phyloP scores from a whole-genome alignment of 2,888 invertebrate species.

The Nomada flava region DNA sequence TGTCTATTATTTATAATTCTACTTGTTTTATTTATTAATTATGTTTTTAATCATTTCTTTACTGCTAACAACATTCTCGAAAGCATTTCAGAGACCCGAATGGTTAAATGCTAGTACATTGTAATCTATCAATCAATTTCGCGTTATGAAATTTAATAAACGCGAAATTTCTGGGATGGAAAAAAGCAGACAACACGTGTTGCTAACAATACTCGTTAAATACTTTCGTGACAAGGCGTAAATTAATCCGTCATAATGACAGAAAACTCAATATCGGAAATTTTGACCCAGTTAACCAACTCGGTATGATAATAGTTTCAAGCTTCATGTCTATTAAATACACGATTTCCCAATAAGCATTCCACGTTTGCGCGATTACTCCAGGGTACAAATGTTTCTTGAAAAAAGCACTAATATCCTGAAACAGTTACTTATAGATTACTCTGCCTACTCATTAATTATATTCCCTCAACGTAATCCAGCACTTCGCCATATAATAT shows the following conservation, averaged over 20 bases:
- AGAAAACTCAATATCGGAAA: constrained; percentile 56
- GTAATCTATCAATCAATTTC: background rate
- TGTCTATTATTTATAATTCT: too few relatives aligned
- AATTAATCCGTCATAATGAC: constrained; percentile 41
- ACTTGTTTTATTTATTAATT: too few relatives aligned
- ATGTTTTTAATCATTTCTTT: background rate
- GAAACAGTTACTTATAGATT: background rate
- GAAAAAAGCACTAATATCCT: background rate
- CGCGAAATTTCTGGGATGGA: background rate
- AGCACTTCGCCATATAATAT: too few relatives aligned
- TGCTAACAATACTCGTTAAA: constrained; percentile 13
- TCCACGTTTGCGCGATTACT: background rate
- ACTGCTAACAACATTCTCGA: too few relatives aligned
- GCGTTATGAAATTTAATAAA: background rate
- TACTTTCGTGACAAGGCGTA: constrained; percentile 3
- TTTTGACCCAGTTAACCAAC: constrained; percentile 48
- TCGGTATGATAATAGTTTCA: constrained; percentile 30
- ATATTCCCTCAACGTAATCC: too few relatives aligned
- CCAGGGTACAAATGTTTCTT: background rate
- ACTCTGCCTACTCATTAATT: too few relatives aligned
- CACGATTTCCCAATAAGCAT: constrained; percentile 9
- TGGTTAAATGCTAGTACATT: background rate
- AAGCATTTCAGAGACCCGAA: too few relatives aligned
- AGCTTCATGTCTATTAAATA: constrained; percentile 37
- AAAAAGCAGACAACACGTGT: background rate